Base-by-base conservation (phyloP, 1,140 invertebrate species). In the Drosophila pallidifrons region DNA sequence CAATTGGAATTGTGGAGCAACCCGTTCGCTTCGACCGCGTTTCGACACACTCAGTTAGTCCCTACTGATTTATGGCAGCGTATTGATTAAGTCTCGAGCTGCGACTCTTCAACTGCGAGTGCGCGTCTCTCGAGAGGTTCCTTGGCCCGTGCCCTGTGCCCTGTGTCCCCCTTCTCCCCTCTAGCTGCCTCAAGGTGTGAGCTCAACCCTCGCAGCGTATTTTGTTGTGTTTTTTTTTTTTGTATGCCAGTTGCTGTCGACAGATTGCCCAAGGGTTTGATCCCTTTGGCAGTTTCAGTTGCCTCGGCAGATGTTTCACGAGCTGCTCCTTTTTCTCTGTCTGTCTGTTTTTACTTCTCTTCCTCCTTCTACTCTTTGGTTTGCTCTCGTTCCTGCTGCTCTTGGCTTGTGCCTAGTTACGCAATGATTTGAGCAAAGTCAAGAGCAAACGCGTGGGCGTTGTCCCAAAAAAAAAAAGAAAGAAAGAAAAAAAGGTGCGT, bases 61-160 rank as follows among this genome's bases (percentile, higher is more conserved):
- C 47, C 75, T 73, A 73, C 75, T 77, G 75, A 77, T 77, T 77
- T 77, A 77, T 77, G 75, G 63, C 35, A 66, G 43, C n/a, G 75
- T 77, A 77, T 77, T 77, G 75, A 77, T 77, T 77, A 73, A 66
- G 69, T 61, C 61, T 54, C 32, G n/a, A 52, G 55, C 63, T 38
- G 47, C 10, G 43, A 3, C 49, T 32, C 20, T 16, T 25, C 15
- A 13, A 6, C 11, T 8, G 13, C 45, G 30, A 32, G 30, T 32
- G 5, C 30, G 30, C 6, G 30, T 32, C 30, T 32, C 30, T 7
- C 35, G 35, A 38, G 35, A 38, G 35, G 35, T 38, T 38, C 35
- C 11, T 2, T 7, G 8, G 2, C 15, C 1, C 49, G 3, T 10
- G 4, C 20, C 13, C 7, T 20, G n/a, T n/a, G 13, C 2, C 28